A percentile compares a stretch with the other conserved stretches of the same genome.
Conservation (phyloP, 2,888 invertebrate species). For the Agrilus biguttatus region DNA sequence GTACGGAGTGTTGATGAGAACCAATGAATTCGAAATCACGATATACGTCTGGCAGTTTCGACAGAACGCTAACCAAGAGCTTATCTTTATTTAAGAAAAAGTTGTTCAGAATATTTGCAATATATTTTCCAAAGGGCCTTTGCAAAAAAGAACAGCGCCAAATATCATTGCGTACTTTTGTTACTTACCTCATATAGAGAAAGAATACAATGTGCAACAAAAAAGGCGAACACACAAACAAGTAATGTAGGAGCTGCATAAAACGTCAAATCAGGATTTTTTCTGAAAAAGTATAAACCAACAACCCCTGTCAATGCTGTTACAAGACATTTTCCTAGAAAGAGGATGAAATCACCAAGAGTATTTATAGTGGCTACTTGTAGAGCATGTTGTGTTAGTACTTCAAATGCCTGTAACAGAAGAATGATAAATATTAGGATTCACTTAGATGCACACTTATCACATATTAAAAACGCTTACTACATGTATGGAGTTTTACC, state of each 20-base stretch:
- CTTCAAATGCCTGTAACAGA: slow-evolving; percentile 63
- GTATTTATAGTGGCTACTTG: slow-evolving; percentile 87
- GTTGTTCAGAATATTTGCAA: too few species aligned
- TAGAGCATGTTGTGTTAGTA: slow-evolving; percentile 66
- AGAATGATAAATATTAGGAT: slow-evolving; percentile 9
- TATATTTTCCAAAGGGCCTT: too few species aligned
- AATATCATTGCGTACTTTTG: too few species aligned
- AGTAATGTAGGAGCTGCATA: slow-evolving; percentile 76
- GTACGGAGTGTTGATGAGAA: too few species aligned
- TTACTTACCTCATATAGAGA: slow-evolving; percentile 77
- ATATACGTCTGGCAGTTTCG: too few species aligned
- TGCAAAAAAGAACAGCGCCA: too few species aligned
- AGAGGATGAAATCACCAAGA: slow-evolving; percentile 83
- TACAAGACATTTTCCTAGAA: slow-evolving; percentile 73
- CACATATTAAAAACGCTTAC: too few species aligned
- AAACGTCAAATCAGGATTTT: slow-evolving; percentile 60
- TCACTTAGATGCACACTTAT: neutral
- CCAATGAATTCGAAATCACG: too few species aligned
- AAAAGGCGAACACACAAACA: slow-evolving; percentile 74
- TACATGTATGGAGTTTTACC: too few species aligned
- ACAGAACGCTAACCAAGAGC: too few species aligned
- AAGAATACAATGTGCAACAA: slow-evolving; percentile 84
- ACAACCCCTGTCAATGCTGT: slow-evolving; percentile 70
- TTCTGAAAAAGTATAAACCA: slow-evolving; percentile 61
- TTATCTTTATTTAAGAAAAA: too few species aligned